Percentiles rank a stretch among this genome's conserved stretches.
Evolutionary conservation across 2,113 vertebrate genomes (phyloP).

Genomic region (Solenodon paradoxus): DNA sequence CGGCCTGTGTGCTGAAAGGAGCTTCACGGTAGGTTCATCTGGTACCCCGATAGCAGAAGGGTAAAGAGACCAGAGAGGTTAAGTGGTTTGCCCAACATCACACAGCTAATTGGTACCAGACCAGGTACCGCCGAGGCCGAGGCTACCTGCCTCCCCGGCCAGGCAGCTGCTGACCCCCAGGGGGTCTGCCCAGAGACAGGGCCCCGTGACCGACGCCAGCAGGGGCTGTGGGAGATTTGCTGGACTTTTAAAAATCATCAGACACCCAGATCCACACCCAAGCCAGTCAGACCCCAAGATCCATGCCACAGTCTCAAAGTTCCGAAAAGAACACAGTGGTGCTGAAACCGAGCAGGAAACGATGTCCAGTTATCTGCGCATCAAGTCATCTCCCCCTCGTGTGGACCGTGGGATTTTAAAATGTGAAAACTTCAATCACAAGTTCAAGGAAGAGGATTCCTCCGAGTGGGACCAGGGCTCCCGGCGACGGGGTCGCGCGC

Average conservation of each 20-base stretch:
- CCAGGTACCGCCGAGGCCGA: background rate
- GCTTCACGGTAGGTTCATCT: background rate
- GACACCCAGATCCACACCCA: background rate
- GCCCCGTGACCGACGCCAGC: background rate
- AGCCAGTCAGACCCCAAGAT: background rate
- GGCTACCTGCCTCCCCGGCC: background rate
- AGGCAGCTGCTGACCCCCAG: background rate
- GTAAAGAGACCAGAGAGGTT: slow-evolving; percentile 49
- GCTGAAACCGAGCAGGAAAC: background rate
- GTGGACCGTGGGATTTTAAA: background rate
- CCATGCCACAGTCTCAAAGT: rapidly evolving
- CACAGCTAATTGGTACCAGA: slow-evolving; percentile 54
- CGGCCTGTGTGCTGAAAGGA: background rate
- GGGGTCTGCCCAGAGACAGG: background rate
- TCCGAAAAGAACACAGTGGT: background rate
- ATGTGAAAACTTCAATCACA: background rate
- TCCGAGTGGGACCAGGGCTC: rapidly evolving
- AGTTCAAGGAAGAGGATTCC: background rate
- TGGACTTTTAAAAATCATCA: background rate
- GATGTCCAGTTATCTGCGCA: background rate
- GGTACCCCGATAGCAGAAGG: background rate
- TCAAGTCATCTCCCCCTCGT: background rate
- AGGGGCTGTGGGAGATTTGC: background rate
- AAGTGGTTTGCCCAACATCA: slow-evolving; percentile 33
- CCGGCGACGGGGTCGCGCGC: background rate